Evolutionary conservation across 92 coral and sea anemone genomes (phyloP).

Genomic region (Porites cylindrica): DNA sequence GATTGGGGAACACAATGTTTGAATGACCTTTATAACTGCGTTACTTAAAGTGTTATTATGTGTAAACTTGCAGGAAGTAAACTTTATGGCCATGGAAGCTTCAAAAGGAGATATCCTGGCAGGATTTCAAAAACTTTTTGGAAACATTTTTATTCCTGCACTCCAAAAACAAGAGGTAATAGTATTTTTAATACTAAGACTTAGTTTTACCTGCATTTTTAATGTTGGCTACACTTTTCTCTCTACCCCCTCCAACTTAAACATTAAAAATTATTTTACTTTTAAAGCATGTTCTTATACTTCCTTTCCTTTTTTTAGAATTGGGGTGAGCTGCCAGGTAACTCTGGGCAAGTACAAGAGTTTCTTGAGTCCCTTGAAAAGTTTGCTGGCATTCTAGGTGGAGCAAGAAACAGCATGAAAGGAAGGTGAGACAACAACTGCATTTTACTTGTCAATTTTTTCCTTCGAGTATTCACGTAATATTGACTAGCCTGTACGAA

Average conservation of each 20-base stretch:
- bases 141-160: conserved; percentile 88
- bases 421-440: conserved; percentile 60
- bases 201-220: not conserved
- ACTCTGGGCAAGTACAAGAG: conserved; percentile 90
- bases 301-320: conserved; percentile 52
- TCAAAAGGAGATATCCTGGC: conserved; percentile 82
- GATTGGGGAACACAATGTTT: too few relatives aligned
- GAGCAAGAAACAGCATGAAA: conserved; percentile 88
- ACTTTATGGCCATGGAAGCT: conserved; percentile 87
- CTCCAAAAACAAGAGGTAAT: conserved; percentile 90
- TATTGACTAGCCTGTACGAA: too few relatives aligned
- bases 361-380: conserved; percentile 92
- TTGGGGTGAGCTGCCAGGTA: conserved; percentile 96
- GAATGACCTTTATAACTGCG: too few relatives aligned
- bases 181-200: not conserved
- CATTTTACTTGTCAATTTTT: too few relatives aligned
- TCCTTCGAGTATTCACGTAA: too few relatives aligned
- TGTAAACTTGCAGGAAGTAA: conserved; percentile 76
- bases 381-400: conserved; percentile 90
- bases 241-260: not conserved
- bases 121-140: conserved; percentile 89
- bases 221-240: not conserved
- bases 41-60: too few relatives aligned
- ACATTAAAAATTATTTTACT: too few relatives aligned
- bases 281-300: too few relatives aligned